A percentile compares a stretch with the other conserved stretches of the same genome.
Conservation (phyloP, 2,113 vertebrate genomes). For the Hippopotamus amphibius region DNA sequence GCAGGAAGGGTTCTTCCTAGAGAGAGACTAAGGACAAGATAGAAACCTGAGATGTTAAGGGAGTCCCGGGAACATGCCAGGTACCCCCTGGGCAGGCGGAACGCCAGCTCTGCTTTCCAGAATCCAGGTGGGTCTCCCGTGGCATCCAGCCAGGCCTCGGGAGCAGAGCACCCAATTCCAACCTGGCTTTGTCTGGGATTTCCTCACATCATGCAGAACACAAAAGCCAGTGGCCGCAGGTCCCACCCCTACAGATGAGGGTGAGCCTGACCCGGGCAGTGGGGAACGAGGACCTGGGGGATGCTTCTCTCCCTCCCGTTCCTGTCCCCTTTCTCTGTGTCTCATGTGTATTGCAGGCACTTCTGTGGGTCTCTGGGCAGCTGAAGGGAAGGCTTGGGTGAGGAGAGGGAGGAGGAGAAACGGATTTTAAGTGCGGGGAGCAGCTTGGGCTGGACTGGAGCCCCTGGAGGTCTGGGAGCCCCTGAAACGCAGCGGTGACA, state of each 20-base stretch:
- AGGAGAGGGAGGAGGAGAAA: too few species aligned
- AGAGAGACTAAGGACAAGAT: neutral
- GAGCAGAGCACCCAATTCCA: neutral
- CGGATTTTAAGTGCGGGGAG: fast-evolving
- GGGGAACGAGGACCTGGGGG: neutral
- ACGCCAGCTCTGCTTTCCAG: neutral
- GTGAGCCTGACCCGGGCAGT: neutral
- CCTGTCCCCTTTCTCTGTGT: neutral
- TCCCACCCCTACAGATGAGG: neutral
- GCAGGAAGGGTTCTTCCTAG: neutral
- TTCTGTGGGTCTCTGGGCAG: neutral
- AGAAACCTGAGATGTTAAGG: conserved; percentile 5
- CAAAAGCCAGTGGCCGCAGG: neutral
- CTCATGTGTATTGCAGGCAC: neutral
- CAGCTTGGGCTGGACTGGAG: neutral
- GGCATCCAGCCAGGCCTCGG: neutral
- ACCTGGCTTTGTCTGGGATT: neutral
- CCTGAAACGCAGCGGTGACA: neutral
- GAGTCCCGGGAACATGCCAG: neutral
- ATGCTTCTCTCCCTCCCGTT: neutral
- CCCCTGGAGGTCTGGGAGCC: neutral
- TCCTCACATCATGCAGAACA: neutral
- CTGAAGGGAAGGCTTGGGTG: neutral
- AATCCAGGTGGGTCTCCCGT: too few species aligned
- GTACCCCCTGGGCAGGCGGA: neutral